Conservation (phyloP, 2,113 vertebrate species). For the Lynx canadensis region DNA sequence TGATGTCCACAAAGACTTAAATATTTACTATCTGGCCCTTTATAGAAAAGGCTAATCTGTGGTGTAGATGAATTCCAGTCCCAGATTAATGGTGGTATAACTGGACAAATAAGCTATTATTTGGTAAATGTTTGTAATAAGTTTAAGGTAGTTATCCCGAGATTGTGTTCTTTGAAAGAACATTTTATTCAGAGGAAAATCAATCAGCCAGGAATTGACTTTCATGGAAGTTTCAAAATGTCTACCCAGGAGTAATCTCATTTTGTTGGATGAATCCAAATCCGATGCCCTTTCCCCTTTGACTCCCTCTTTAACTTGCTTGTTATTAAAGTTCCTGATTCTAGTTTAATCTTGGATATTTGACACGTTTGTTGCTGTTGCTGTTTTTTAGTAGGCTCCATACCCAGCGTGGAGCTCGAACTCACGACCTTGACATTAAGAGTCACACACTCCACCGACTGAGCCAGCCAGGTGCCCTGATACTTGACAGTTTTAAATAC, state of each 20-base stretch:
- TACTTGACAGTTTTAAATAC: constrained; percentile 23
- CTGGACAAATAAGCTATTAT: not conserved
- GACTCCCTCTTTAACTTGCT: constrained; percentile 49
- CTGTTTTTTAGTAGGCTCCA: no score
- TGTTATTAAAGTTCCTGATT: not conserved
- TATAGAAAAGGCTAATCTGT: not conserved
- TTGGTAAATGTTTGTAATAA: not conserved
- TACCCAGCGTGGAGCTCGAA: no score
- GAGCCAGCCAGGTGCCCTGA: no score
- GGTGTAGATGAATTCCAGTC: not conserved
- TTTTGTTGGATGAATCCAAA: not conserved
- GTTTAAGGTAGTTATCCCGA: not conserved
- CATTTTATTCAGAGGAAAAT: not conserved
- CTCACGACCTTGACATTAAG: no score
- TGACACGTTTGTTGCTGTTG: no score
- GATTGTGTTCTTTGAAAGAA: not conserved
- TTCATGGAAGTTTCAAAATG: constrained; percentile 46
- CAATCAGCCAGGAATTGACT: not conserved
- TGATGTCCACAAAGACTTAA: not conserved
- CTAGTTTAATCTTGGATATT: no score
- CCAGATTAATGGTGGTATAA: not conserved
- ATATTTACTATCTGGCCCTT: not conserved
- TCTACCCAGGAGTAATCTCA: constrained; percentile 22
- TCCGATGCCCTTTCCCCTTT: not conserved
- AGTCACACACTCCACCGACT: no score